Evolutionary conservation across 2,888 invertebrate species (phyloP), one percentile per base, ranked within the genome.

Genomic region (Trichacis sp.): DNA sequence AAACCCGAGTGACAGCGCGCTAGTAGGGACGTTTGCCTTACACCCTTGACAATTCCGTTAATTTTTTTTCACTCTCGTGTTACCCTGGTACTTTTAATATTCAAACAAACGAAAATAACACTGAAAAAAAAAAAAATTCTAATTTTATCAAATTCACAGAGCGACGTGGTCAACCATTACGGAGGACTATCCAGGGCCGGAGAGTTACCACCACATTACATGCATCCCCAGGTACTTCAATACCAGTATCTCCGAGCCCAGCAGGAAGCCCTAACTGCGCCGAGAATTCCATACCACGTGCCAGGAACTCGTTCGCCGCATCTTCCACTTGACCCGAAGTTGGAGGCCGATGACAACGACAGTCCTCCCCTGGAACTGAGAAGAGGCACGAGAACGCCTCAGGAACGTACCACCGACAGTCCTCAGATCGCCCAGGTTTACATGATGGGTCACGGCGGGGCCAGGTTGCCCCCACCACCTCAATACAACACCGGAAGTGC

Each of bases 311-410:
- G 83, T 61, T 83, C 84, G 12, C 83, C 84, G 1, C 83, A 81
- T 48, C 54, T 88, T 19, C 85, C 87, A 1, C 75, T 91, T 76
- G 90, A 90, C 75, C 81, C 88, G 1, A 85, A 87, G 55, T 77
- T 90, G 75, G 89, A 89, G 70, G 86, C 89, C 62, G 87, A 88
- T 57, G 90, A 90, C 75, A 89, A 88, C 71, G 87, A 89, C 55
- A 89, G 91, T 82, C 92, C 93, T 72, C 92, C 93, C 24, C 84
- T 92, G 74, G 93, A 93, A 85, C 83, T 93, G 76, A 88, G 93
- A 48, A 84, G 90, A 38, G 87, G 88, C 4, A 79, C 81, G 1
- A 73, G 82, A 59, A 84, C 84, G 1, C 82, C 84, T 0, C 84
- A 84, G 36, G 84, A 92, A 82, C 87, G 92, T 75, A 86, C 90